Base-by-base conservation (phyloP, 2,797 vertebrate genomes). In the Ataeniobius toweri region DNA sequence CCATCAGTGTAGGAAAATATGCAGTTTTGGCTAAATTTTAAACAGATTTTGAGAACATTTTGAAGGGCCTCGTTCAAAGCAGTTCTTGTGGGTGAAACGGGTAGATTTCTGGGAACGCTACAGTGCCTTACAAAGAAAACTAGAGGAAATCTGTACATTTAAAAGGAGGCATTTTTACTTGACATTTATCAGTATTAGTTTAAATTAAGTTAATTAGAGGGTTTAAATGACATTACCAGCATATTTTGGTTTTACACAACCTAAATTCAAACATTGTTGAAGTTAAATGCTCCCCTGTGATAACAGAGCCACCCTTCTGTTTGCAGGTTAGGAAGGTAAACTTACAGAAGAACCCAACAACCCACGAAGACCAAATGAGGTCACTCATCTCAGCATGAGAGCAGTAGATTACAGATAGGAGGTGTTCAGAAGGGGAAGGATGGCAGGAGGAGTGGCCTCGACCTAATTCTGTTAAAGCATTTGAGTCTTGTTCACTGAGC, bases 401-500 rank as follows among this genome's bases (percentile, higher is more conserved):
- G 75, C 44, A 3, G 79, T 77, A 89, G 92, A 94, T 94, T 94
- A 94, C 75, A 80, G 80, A 75, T 74, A 75, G 90, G 82, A 89
- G 85, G 89, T 90, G 89, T 92, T 95, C 89, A 91, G 82, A 48
- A 82, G 83, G 79, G 81, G 83, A 92, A 91, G 83, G 81, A 84
- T 74, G 80, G 83, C 51, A 9, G 72, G 75, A 85, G 90, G 89
- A 69, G 90, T 80, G 91, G 86, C 86, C 78, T 79, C 4, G 6
- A 36, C 79, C 73, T 94, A 93, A 95, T 96, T 94, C 88, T 13
- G 75, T 96, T 95, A 92, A 77, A 94, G 91, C 88, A 89, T 93
- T 88, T 91, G 83, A 93, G 87, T 92, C 78, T 71, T 92, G 93
- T 93, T 92, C 83, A 91, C 82, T 91, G 88, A 95, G 91, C 92